phyloP scores from a whole-genome alignment of 1,140 invertebrate species.

The Cecropterus lyciades region DNA sequence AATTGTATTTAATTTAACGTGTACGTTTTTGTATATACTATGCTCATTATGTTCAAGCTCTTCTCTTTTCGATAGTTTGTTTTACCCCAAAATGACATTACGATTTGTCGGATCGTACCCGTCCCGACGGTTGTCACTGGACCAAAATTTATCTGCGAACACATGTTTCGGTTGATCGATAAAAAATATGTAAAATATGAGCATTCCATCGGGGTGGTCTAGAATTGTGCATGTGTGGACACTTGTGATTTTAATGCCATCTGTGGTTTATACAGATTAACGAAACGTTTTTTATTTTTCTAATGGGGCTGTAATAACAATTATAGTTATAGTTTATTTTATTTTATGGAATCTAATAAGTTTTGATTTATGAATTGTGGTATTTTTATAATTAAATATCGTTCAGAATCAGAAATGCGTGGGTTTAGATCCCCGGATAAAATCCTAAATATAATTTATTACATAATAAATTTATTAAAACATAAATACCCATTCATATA shows the following conservation, averaged over 20 bases:
- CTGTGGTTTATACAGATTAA: constrained; percentile 30
- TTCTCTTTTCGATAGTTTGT: no score
- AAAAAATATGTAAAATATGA: constrained; percentile 61
- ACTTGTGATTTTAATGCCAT: constrained; percentile 35
- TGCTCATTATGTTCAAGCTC: no score
- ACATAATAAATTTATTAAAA: no score
- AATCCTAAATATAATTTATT: no score
- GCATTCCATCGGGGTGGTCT: constrained; percentile 57
- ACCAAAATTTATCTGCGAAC: constrained; percentile 59
- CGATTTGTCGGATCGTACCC: constrained; percentile 33
- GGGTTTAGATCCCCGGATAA: no score
- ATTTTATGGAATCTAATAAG: constrained; percentile 6
- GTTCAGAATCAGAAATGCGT: no score
- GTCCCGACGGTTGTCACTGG: constrained; percentile 45
- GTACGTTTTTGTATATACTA: no score
- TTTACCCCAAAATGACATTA: background rate
- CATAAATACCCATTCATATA: no score
- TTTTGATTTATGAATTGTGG: no score
- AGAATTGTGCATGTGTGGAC: constrained; percentile 47
- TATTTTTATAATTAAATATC: no score
- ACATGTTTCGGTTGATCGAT: constrained; percentile 62
- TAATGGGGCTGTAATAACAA: constrained; percentile 34
- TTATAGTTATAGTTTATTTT: constrained; percentile 5
- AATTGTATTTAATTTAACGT: no score
- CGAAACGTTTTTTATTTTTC: constrained; percentile 6